These are phyloP conservation scores for Callithrix jacchus DNA, from an alignment of 2,113 vertebrate species.

Conservation along the genomic window DNA sequence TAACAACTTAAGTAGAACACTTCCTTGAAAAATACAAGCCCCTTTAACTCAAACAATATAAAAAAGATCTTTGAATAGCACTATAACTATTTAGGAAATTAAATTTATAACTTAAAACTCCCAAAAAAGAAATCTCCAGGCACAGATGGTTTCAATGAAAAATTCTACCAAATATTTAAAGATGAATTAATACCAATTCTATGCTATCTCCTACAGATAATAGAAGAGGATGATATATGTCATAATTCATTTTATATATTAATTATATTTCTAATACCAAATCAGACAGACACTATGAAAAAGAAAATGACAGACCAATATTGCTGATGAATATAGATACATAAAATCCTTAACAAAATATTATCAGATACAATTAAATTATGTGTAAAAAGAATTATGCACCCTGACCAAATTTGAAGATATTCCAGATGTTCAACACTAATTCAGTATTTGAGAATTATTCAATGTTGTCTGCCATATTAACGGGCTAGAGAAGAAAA, in stretches of 20 bases:
- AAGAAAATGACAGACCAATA: neutral
- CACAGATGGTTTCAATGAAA: neutral
- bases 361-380: neutral
- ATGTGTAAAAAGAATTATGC: neutral
- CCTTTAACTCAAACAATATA: neutral
- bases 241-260: neutral
- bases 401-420: neutral
- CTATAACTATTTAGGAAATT: neutral
- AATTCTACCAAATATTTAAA: neutral
- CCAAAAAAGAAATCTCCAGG: neutral
- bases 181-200: neutral
- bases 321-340: neutral
- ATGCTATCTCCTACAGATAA: neutral
- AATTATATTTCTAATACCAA: neutral
- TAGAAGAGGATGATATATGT: neutral
- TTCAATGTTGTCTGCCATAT: neutral
- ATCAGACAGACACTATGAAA: neutral
- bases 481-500: slow-evolving; percentile 21
- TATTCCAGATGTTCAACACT: neutral
- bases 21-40: neutral
- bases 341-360: neutral
- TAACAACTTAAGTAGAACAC: neutral
- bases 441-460: neutral
- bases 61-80: neutral
- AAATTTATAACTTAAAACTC: neutral